Evolutionary conservation across 92 coral and sea anemone genomes (phyloP).

Genomic region (Bergia sp.): DNA sequence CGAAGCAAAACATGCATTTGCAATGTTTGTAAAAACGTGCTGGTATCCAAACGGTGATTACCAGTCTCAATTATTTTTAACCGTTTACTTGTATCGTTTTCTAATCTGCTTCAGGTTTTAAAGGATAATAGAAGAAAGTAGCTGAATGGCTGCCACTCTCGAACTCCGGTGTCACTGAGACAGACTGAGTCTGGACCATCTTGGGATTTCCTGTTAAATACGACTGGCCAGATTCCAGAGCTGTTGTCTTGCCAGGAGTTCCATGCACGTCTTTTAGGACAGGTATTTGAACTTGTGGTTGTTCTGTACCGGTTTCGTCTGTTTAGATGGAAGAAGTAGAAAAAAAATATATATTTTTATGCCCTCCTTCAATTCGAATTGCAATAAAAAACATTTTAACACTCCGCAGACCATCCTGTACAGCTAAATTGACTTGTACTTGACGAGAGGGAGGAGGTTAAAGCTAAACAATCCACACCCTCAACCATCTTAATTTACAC

Average conservation of each 20-base stretch:
- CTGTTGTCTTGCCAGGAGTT: not conserved
- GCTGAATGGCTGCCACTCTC: not conserved
- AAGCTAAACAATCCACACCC: too few species aligned
- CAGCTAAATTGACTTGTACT: not conserved
- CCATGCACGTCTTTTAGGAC: not conserved
- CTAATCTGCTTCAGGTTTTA: conserved; percentile 7
- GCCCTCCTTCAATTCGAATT: not conserved
- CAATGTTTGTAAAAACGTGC: too few species aligned
- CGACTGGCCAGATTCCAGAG: conserved; percentile 3
- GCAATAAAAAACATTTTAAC: not conserved
- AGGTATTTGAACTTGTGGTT: not conserved
- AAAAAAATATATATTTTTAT: too few species aligned
- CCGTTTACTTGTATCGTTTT: too few species aligned
- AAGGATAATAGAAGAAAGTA: not conserved
- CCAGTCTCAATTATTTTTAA: too few species aligned
- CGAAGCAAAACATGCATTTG: too few species aligned
- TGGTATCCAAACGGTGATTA: too few species aligned
- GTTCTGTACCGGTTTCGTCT: not conserved
- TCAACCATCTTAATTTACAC: too few species aligned
- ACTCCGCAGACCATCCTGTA: not conserved
- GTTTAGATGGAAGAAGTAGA: not conserved
- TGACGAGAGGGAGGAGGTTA: too few species aligned
- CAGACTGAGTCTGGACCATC: not conserved
- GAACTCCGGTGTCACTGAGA: not conserved
- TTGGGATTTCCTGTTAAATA: not conserved